A percentile compares a stretch with the other conserved stretches of the same genome.
Conservation (phyloP, 1,140 invertebrate species). For the Phenacoccus solenopsis region DNA sequence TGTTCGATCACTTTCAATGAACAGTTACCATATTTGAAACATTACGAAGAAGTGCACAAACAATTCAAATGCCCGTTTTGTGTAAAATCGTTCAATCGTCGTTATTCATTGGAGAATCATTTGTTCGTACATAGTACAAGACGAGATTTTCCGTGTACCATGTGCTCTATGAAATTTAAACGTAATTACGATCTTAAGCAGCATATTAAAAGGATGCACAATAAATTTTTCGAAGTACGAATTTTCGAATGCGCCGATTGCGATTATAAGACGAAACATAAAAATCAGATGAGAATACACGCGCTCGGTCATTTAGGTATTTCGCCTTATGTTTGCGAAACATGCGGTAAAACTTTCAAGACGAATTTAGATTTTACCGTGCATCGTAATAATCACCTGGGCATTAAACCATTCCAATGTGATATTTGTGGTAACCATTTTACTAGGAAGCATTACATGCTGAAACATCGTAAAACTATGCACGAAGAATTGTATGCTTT, state of each 20-base stretch:
- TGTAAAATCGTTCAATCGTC: neutral
- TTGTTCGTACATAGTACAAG: neutral
- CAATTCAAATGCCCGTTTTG: slow-evolving; percentile 3
- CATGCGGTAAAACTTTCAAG: slow-evolving; percentile 10
- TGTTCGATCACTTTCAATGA: neutral
- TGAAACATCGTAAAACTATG: slow-evolving; percentile 31
- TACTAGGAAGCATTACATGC: slow-evolving; percentile 32
- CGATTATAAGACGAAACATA: neutral
- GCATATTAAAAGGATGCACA: neutral
- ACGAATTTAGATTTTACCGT: slow-evolving; percentile 33
- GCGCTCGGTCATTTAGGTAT: slow-evolving; percentile 44
- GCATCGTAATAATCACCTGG: slow-evolving; percentile 43
- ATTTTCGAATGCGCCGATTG: slow-evolving; percentile 4
- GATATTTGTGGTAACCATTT: slow-evolving; percentile 50
- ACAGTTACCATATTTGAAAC: neutral
- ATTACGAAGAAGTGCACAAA: neutral
- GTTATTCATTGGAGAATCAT: neutral
- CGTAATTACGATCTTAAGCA: neutral
- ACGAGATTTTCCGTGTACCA: neutral
- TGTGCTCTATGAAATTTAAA: slow-evolving; percentile 2
- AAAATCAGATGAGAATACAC: slow-evolving; percentile 35
- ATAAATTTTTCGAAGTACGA: neutral
- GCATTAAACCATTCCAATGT: slow-evolving; percentile 44
- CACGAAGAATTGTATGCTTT: slow-evolving; percentile 32
- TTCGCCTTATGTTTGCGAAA: slow-evolving; percentile 26